Percentiles rank a stretch among this genome's conserved stretches.
phyloP scores from a whole-genome alignment of 2,797 vertebrate genomes.

The Lutra lutra region DNA sequence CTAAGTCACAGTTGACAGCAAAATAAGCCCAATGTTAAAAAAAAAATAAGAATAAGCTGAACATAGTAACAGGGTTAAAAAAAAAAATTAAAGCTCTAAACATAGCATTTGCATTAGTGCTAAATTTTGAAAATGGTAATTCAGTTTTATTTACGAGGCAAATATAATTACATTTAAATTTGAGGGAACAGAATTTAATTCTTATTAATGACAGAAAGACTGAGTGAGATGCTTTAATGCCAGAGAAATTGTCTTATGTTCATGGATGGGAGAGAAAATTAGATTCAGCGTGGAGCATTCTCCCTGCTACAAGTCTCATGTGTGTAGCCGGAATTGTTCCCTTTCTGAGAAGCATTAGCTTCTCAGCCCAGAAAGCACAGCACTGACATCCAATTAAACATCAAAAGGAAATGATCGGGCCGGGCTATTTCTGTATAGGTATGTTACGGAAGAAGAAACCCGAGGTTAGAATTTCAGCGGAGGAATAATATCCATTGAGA shows the following conservation, averaged over 20 bases:
- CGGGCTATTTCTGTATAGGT: slow-evolving; percentile 82
- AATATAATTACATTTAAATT: slow-evolving; percentile 75
- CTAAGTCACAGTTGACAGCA: not conserved
- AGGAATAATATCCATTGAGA: slow-evolving; percentile 69
- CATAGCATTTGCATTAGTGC: slow-evolving; percentile 66
- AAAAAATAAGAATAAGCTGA: not conserved
- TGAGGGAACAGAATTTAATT: slow-evolving; percentile 75
- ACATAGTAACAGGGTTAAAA: slow-evolving; percentile 63
- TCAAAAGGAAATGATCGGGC: slow-evolving; percentile 79
- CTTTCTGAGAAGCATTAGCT: slow-evolving; percentile 78
- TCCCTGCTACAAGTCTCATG: slow-evolving; percentile 77
- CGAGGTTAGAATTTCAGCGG: slow-evolving; percentile 65
- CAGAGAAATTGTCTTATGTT: slow-evolving; percentile 78
- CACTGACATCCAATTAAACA: slow-evolving; percentile 84
- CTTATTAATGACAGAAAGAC: slow-evolving; percentile 81
- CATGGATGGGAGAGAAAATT: slow-evolving; percentile 79
- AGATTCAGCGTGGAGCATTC: slow-evolving; percentile 73
- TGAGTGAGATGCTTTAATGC: slow-evolving; percentile 74
- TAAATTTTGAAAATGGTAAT: slow-evolving; percentile 74
- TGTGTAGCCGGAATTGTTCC: slow-evolving; percentile 78
- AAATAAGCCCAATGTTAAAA: not conserved
- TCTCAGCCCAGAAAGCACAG: slow-evolving; percentile 77
- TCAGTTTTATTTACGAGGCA: slow-evolving; percentile 79
- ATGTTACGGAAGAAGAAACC: slow-evolving; percentile 51
- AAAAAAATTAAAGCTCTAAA: slow-evolving; percentile 63